Evolutionary conservation across 2,888 invertebrate genomes (phyloP).

Genomic region (Andrena hattorfiana): DNA sequence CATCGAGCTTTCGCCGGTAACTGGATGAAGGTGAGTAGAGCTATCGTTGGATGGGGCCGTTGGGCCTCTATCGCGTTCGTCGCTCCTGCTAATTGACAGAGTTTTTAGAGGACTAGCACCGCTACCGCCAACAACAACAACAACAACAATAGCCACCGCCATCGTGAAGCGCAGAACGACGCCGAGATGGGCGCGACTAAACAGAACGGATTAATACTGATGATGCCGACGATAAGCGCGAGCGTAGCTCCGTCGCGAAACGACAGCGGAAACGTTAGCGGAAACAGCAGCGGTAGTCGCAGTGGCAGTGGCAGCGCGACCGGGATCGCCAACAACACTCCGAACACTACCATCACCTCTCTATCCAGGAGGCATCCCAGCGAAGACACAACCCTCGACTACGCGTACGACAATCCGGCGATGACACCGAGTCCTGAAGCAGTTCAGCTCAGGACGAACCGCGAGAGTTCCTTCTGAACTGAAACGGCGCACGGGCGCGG

Average conservation of each 20-base stretch:
- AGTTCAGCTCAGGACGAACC: conserved; percentile 77
- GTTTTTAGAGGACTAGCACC: conserved; percentile 4
- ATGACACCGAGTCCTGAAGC: conserved; percentile 88
- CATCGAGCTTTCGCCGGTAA: conserved; percentile 71
- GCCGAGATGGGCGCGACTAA: conserved; percentile 70
- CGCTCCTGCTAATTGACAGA: too few species aligned
- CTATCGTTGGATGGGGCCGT: too few species aligned
- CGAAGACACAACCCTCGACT: conserved; percentile 91
- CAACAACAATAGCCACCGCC: not conserved
- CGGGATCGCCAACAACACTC: conserved; percentile 86
- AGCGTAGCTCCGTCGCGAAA: conserved; percentile 67
- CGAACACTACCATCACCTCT: conserved; percentile 90
- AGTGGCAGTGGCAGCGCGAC: conserved; percentile 85
- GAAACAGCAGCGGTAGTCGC: conserved; percentile 67
- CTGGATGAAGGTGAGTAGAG: conserved; percentile 75
- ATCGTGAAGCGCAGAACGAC: conserved; percentile 72
- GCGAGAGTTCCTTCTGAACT: conserved; percentile 80
- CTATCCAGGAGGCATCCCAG: conserved; percentile 91
- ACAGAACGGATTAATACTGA: conserved; percentile 76
- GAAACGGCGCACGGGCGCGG: conserved; percentile 53
- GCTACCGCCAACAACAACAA: not conserved
- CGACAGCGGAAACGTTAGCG: conserved; percentile 84
- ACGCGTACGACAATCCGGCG: conserved; percentile 92
- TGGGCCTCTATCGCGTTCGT: too few species aligned
- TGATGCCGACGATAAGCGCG: conserved; percentile 81